Evolutionary conservation across 2,888 invertebrate species (phyloP).

Genomic region (Sabatieria punctata): DNA sequence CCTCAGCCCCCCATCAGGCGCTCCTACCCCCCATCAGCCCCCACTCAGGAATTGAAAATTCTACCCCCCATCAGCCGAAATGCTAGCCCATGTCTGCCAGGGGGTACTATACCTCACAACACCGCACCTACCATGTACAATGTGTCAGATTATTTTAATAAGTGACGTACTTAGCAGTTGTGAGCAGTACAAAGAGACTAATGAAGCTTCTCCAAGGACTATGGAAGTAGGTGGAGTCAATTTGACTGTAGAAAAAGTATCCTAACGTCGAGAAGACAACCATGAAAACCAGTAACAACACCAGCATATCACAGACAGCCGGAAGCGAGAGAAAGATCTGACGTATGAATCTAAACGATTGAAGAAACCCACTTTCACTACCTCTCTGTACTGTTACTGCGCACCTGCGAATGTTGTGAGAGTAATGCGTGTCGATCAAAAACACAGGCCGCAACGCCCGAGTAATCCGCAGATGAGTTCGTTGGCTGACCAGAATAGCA

Average conservation of each 20-base stretch:
- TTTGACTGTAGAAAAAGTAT: constrained; percentile 17
- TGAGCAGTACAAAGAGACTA: constrained; percentile 67
- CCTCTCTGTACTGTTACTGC: constrained; percentile 4
- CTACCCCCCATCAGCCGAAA: too few species aligned
- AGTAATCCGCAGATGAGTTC: constrained; percentile 69
- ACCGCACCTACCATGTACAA: too few species aligned
- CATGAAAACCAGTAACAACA: constrained; percentile 63
- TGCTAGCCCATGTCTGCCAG: too few species aligned
- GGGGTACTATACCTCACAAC: too few species aligned
- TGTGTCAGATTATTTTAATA: too few species aligned
- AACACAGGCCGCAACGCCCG: constrained; percentile 70
- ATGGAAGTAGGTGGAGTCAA: too few species aligned
- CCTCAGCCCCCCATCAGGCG: too few species aligned
- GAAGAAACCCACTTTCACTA: too few species aligned
- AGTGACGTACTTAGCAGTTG: constrained; percentile 79
- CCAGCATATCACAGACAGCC: constrained; percentile 70
- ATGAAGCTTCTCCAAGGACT: constrained; percentile 65
- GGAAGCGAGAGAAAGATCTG: constrained; percentile 56
- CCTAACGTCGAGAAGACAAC: constrained; percentile 60
- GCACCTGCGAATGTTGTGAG: constrained; percentile 51
- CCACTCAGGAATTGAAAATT: too few species aligned
- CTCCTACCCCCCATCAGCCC: too few species aligned
- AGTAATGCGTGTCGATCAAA: constrained; percentile 64
- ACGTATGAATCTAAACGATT: too few species aligned
- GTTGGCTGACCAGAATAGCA: too few species aligned